phyloP scores from a whole-genome alignment of 1,140 invertebrate genomes.

The Spodoptera litura region DNA sequence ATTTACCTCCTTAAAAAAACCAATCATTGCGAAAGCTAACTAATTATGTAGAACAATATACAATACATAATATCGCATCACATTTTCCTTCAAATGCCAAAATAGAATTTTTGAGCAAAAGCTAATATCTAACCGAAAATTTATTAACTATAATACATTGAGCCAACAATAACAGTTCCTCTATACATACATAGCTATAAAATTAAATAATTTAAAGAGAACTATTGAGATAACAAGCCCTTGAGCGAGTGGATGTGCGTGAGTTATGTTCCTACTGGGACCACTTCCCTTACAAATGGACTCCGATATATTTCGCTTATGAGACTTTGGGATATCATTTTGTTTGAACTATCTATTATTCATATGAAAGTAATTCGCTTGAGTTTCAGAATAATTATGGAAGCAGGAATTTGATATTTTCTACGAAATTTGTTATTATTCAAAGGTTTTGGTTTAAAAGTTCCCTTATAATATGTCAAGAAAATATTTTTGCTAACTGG shows the following conservation, averaged over 20 bases:
- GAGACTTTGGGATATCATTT: constrained; percentile 38
- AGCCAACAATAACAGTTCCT: not conserved
- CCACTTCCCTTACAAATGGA: constrained; percentile 46
- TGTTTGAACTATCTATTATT: constrained; percentile 32
- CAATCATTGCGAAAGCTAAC: too few species aligned
- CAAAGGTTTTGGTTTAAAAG: too few species aligned
- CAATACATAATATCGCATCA: too few species aligned
- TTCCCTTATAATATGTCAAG: too few species aligned
- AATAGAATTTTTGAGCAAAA: too few species aligned
- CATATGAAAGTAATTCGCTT: not conserved
- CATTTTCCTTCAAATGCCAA: too few species aligned
- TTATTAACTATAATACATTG: not conserved
- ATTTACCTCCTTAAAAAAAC: too few species aligned
- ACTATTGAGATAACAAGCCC: constrained; percentile 45
- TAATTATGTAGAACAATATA: too few species aligned
- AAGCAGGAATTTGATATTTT: too few species aligned
- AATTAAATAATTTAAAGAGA: constrained; percentile 44
- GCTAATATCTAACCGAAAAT: not conserved
- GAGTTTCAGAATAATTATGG: too few species aligned
- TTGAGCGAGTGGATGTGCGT: constrained; percentile 22
- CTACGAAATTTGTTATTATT: too few species aligned
- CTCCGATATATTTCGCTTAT: constrained; percentile 43
- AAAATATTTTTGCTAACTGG: too few species aligned
- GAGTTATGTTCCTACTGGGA: constrained; percentile 36
- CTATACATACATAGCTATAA: not conserved